These are phyloP conservation scores for Chrysocyon brachyurus DNA, from an alignment of 2,797 vertebrate species.

Conservation along the genomic window DNA sequence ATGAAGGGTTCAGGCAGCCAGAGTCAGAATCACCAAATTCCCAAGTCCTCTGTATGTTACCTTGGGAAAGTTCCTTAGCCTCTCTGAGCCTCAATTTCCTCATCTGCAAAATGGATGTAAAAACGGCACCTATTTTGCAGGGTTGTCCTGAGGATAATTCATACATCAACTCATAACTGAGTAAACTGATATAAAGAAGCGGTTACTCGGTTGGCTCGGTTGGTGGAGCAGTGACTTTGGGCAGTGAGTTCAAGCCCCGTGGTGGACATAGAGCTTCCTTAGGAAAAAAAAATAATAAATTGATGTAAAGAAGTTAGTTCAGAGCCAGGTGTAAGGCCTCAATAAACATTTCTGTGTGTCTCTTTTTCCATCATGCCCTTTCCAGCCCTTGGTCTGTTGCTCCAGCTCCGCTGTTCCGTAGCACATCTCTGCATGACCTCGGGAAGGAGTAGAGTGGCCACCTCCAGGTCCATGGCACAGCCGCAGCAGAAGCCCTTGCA, in stretches of 20 bases:
- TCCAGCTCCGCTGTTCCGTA: accelerated
- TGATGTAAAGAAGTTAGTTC: neutral
- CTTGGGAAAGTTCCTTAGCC: neutral
- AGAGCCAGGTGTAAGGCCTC: neutral
- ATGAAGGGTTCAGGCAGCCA: neutral
- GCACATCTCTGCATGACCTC: neutral
- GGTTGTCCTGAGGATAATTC: neutral
- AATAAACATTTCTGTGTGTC: neutral
- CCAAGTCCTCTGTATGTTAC: neutral
- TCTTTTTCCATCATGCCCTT: neutral
- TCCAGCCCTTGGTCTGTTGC: neutral
- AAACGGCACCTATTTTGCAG: neutral
- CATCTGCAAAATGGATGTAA: neutral
- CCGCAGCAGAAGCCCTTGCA: neutral
- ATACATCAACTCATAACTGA: neutral
- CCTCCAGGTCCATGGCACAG: accelerated
- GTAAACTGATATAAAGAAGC: neutral
- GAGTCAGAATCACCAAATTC: neutral
- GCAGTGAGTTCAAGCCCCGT: neutral
- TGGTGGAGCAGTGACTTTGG: neutral
- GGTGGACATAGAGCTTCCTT: neutral
- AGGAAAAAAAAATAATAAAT: neutral
- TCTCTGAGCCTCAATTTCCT: neutral
- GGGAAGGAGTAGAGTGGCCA: neutral
- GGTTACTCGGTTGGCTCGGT: neutral